Percentiles rank a stretch among this genome's conserved stretches.
These are phyloP conservation scores for Brachyopa scutellaris DNA, from an alignment of 2,888 invertebrate species.

Conservation along the genomic window DNA sequence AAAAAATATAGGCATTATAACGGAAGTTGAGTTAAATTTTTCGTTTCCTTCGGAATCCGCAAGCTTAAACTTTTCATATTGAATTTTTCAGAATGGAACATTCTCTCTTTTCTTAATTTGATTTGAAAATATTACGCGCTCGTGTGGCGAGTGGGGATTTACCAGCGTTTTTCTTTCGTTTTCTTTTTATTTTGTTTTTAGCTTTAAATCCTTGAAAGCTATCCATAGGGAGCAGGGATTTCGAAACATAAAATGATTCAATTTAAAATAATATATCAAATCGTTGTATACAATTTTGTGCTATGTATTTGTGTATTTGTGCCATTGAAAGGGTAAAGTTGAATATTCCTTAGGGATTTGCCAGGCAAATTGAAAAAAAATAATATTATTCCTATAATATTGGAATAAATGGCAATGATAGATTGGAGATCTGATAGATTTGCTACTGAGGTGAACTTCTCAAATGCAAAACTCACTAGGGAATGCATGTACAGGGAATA, in stretches of 20 bases:
- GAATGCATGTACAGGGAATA: too few relatives aligned
- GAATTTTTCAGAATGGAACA: neutral
- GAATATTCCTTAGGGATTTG: neutral
- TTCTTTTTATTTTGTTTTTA: too few relatives aligned
- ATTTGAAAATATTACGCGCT: neutral
- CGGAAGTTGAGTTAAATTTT: too few relatives aligned
- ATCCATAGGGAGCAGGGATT: constrained; percentile 2
- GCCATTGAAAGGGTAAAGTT: neutral
- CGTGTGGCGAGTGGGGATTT: neutral
- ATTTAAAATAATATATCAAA: neutral
- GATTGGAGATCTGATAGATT: too few relatives aligned
- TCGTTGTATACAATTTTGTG: neutral
- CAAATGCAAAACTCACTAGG: too few relatives aligned
- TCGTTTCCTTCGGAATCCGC: too few relatives aligned
- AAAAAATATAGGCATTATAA: too few relatives aligned
- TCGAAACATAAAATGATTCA: neutral
- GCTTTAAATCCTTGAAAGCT: neutral
- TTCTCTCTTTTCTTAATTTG: neutral
- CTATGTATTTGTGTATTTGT: too few relatives aligned
- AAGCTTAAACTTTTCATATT: neutral
- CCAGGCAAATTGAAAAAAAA: neutral
- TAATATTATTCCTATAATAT: too few relatives aligned
- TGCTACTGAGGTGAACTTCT: too few relatives aligned
- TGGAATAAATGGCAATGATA: too few relatives aligned
- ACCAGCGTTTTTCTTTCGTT: neutral